Percentiles rank a stretch among this genome's conserved stretches.
phyloP scores from a whole-genome alignment of 1,140 invertebrate genomes.

The Notospermus geniculatus region DNA sequence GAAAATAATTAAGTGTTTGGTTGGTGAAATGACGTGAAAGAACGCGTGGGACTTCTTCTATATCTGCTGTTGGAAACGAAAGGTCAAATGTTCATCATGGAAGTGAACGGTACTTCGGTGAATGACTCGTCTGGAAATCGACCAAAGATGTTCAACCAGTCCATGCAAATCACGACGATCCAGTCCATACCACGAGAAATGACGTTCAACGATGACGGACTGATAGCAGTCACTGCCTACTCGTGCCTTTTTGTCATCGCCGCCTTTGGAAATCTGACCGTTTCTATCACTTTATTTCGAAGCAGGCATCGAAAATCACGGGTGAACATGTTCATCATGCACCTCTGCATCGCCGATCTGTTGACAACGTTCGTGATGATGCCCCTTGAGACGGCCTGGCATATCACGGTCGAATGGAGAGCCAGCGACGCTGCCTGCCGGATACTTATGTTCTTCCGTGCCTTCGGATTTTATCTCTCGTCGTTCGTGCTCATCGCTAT shows the following conservation, averaged over 20 bases:
- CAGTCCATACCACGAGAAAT: constrained; percentile 63
- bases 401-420: constrained; percentile 73
- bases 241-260: constrained; percentile 82
- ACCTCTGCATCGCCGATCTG: constrained; percentile 74
- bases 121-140: too few relatives aligned
- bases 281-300: constrained; percentile 70
- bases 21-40: too few relatives aligned
- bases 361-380: constrained; percentile 78
- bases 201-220: constrained; percentile 75
- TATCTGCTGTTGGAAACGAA: too few relatives aligned
- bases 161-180: too few relatives aligned
- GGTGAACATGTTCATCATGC: constrained; percentile 73
- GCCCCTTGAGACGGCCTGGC: constrained; percentile 76
- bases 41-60: too few relatives aligned
- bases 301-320: constrained; percentile 70
- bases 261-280: constrained; percentile 76
- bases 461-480: constrained; percentile 80
- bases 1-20: too few relatives aligned
- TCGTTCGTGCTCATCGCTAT: constrained; percentile 79
- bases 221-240: constrained; percentile 71
- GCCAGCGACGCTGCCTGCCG: constrained; percentile 75
- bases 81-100: too few relatives aligned
- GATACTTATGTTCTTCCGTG: constrained; percentile 69
- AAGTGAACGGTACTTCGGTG: too few relatives aligned
- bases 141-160: too few relatives aligned